These are phyloP conservation scores for Channa maculata DNA, from an alignment of 2,113 vertebrate genomes.

Conservation along the genomic window DNA sequence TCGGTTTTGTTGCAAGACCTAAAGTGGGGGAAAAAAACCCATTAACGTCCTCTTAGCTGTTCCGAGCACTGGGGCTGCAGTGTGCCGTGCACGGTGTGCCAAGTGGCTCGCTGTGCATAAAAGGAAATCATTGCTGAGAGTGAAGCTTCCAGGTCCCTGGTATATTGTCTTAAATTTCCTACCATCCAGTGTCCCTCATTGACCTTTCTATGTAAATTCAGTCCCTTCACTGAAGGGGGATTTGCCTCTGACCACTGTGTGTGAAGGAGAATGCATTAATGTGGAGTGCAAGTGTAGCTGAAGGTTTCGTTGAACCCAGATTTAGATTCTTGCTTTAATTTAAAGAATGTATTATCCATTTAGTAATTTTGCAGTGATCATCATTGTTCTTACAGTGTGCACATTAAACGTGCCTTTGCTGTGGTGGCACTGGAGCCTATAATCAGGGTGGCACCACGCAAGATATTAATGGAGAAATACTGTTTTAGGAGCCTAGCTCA, in stretches of 20 bases:
- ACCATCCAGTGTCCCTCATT: background rate
- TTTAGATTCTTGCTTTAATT: background rate
- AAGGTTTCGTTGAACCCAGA: background rate
- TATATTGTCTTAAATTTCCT: constrained; percentile 28
- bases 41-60: constrained; percentile 57
- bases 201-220: constrained; percentile 19
- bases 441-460: constrained; percentile 13
- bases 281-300: background rate
- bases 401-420: constrained; percentile 14
- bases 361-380: constrained; percentile 3
- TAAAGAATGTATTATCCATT: background rate
- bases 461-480: constrained; percentile 22
- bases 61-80: constrained; percentile 51
- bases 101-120: constrained; percentile 59
- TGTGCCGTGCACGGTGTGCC: constrained; percentile 42
- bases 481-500: constrained; percentile 20
- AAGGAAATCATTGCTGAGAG: constrained; percentile 39
- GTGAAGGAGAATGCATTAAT: constrained; percentile 15
- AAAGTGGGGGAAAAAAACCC: constrained; percentile 57
- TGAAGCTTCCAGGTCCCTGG: constrained; percentile 30
- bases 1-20: constrained; percentile 50
- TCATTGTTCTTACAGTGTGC: background rate
- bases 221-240: background rate
- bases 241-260: background rate
- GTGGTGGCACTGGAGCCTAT: background rate